Conservation (phyloP, 2,888 invertebrate species). For the Cremastinae sp. region DNA sequence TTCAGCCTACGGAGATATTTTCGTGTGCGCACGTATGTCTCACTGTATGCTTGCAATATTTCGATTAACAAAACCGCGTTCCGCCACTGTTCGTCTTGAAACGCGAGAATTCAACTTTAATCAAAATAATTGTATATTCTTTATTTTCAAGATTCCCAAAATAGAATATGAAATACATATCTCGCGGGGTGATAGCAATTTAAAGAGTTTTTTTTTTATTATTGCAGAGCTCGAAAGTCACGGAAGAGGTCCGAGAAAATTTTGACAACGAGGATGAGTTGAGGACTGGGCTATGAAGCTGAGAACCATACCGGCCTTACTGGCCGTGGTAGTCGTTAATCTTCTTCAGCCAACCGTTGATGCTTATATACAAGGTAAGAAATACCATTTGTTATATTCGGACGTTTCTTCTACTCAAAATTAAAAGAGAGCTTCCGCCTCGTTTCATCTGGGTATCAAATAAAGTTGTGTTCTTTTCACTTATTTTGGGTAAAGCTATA, state of each 20-base stretch:
- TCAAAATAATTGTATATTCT: no score
- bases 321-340: slow-evolving; percentile 77
- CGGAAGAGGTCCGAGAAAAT: slow-evolving; percentile 53
- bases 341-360: slow-evolving; percentile 66
- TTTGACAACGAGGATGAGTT: slow-evolving; percentile 75
- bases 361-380: slow-evolving; percentile 57
- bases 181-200: background rate
- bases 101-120: no score
- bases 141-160: no score
- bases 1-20: no score
- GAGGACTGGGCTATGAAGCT: slow-evolving; percentile 76
- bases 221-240: slow-evolving; percentile 47
- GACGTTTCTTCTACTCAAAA: background rate
- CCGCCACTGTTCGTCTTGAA: no score
- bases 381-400: background rate
- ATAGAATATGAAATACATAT: no score
- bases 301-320: slow-evolving; percentile 75
- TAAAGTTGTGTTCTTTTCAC: no score
- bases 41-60: background rate
- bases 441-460: no score
- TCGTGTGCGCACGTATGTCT: no score
- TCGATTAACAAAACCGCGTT: no score
- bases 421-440: background rate
- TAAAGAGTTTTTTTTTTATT: slow-evolving; percentile 12
- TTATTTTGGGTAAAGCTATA: no score